These are phyloP conservation scores for Orussus abietinus DNA, from an alignment of 1,140 invertebrate genomes.

Conservation along the genomic window DNA sequence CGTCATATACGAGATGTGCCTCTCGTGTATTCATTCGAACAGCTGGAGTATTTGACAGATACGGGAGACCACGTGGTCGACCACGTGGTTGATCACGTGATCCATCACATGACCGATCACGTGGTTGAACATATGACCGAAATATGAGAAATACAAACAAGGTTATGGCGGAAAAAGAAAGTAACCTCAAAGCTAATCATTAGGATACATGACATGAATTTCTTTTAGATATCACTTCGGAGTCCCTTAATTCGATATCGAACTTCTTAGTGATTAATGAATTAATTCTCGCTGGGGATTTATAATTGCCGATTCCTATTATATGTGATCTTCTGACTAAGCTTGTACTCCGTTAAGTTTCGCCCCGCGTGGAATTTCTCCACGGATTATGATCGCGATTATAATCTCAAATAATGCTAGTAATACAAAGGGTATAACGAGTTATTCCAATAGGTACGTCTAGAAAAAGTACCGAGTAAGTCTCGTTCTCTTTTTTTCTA, in stretches of 20 bases:
- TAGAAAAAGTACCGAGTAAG: not conserved
- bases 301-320: not conserved
- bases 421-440: not conserved
- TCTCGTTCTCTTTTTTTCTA: not conserved
- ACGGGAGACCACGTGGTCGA: too few species aligned
- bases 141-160: too few species aligned
- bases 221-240: not conserved
- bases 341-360: not conserved
- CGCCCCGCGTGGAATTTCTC: not conserved
- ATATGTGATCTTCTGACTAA: conserved; percentile 1
- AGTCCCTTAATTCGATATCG: not conserved
- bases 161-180: too few species aligned
- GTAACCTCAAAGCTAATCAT: too few species aligned
- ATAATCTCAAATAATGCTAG: not conserved
- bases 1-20: not conserved
- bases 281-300: not conserved
- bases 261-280: not conserved
- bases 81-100: too few species aligned
- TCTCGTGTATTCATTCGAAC: not conserved
- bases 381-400: not conserved
- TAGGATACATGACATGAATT: not conserved
- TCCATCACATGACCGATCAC: not conserved
- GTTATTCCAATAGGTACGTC: not conserved
- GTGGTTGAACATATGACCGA: not conserved
- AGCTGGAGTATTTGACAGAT: too few species aligned